Evolutionary conservation across 2,113 vertebrate genomes (phyloP).

Genomic region (Rousettus leschenaultii): DNA sequence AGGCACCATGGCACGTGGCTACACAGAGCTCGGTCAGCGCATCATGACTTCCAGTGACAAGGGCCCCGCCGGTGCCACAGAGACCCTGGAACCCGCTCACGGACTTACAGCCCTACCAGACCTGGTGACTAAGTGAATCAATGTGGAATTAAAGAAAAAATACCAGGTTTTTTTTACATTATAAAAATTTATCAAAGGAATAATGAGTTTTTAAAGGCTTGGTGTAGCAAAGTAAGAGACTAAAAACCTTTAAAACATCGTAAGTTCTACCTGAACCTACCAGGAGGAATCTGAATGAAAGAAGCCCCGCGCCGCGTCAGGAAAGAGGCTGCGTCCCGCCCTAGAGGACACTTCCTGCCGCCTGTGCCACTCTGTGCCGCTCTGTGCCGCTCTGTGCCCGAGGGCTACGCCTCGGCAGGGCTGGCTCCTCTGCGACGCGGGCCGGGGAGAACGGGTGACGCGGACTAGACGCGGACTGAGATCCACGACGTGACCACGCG

Average conservation of each 20-base stretch:
- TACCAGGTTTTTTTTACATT: background rate
- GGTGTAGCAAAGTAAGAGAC: slow-evolving; percentile 21
- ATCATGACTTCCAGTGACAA: background rate
- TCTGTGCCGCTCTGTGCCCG: background rate
- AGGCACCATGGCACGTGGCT: background rate
- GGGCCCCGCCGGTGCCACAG: background rate
- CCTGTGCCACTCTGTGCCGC: background rate
- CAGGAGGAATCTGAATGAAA: background rate
- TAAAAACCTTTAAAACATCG: slow-evolving; percentile 38
- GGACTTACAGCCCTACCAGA: background rate
- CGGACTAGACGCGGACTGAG: background rate
- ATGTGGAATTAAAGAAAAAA: background rate
- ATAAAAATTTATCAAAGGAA: slow-evolving; percentile 58
- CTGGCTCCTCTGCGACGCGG: background rate
- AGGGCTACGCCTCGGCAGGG: background rate
- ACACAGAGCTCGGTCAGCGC: background rate
- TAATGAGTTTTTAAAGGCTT: slow-evolving; percentile 28
- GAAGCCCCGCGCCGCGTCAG: background rate
- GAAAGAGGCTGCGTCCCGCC: background rate
- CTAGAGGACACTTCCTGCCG: too few relatives aligned
- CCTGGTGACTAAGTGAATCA: background rate
- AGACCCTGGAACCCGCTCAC: background rate
- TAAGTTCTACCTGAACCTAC: slow-evolving; percentile 29
- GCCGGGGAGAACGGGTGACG: background rate
- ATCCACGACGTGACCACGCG: background rate